Evolutionary conservation across 2,113 vertebrate genomes (phyloP).

Genomic region (Dunckerocampus dactyliophorus): DNA sequence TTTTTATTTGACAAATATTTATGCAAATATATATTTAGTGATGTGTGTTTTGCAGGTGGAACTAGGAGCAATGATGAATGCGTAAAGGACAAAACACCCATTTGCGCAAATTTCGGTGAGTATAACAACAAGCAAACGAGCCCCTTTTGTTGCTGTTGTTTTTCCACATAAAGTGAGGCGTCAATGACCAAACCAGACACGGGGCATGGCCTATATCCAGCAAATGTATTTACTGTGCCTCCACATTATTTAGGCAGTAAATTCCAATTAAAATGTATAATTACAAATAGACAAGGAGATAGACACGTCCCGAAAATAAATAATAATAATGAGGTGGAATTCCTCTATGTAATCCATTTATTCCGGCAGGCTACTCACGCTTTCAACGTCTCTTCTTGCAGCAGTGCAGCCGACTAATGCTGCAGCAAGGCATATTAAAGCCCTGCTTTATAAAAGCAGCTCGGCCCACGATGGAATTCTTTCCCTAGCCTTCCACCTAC

Average conservation of each 20-base stretch:
- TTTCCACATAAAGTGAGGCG: slow-evolving; percentile 20
- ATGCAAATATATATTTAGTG: slow-evolving; percentile 28
- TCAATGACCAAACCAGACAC: slow-evolving; percentile 48
- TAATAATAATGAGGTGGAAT: too few species aligned
- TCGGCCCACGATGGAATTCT: slow-evolving; percentile 83
- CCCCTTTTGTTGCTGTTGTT: slow-evolving; percentile 5
- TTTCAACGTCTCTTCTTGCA: neutral
- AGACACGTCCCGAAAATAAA: too few species aligned
- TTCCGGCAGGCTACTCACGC: too few species aligned
- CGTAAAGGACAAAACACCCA: slow-evolving; percentile 62
- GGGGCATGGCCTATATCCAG: slow-evolving; percentile 25
- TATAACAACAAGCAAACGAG: slow-evolving; percentile 27
- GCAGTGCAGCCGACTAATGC: neutral
- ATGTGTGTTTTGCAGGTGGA: slow-evolving; percentile 62
- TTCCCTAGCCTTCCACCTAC: slow-evolving; percentile 91
- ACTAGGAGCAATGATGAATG: slow-evolving; percentile 65
- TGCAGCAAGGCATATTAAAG: slow-evolving; percentile 16
- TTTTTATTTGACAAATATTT: neutral
- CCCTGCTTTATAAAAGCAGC: slow-evolving; percentile 76
- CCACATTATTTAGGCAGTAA: neutral
- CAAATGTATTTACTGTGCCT: slow-evolving; percentile 38
- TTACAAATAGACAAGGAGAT: neutral
- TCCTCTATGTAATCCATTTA: too few species aligned
- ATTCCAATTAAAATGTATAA: neutral
- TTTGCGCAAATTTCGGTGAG: slow-evolving; percentile 70